Base-by-base conservation (phyloP, 2,113 vertebrate species). In the Neopipo cinnamomea region DNA sequence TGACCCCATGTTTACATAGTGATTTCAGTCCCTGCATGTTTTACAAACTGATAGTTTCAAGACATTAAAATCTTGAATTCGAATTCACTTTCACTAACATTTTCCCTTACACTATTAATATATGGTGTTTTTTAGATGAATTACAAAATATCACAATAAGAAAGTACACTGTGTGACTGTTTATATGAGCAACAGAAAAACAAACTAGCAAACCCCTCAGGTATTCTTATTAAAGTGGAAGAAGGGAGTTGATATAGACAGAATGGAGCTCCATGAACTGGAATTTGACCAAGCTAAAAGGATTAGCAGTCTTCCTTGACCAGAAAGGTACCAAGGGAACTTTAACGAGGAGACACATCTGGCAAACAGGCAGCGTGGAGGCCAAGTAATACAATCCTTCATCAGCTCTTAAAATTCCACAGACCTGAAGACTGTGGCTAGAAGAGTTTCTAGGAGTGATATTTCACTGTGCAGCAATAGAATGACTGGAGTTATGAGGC, bases 401-500 rank as follows among this genome's bases (percentile, higher is more conserved):
- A 90, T 83, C 85, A 66, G 63, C 78, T 86, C 59, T 95, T 96
- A 95, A 96, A 96, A 95, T 71, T 93, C 85, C 75, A 49, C 55
- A 70, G 65, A 71, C 56, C 61, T 86, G 72, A 92, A 76, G 35
- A 90, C 33, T 74, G 52, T 83, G 63, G 33, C 79, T 95, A 71
- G 82, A 71, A 91, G 75, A 95, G 68, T 90, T 95, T 88, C 73
- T 88, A 71, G 65, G 59, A 91, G 85, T 81, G 72, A 94, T 96
- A 95, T 95, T 96, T 96, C 92, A 96, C 72, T 37, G 72, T 84
- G 72, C 53, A 84, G 74, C 67, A 88, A 76, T 66, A 88, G 85
- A 96, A 92, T 86, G 92, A 92, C 95, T 93, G 50, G 39, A 97
- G 68, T 91, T 96, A 97, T 94, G 85, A 97, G 79, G 56, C 79